Conservation (phyloP, 2,888 invertebrate genomes). For the Tupiocoris notatus region DNA sequence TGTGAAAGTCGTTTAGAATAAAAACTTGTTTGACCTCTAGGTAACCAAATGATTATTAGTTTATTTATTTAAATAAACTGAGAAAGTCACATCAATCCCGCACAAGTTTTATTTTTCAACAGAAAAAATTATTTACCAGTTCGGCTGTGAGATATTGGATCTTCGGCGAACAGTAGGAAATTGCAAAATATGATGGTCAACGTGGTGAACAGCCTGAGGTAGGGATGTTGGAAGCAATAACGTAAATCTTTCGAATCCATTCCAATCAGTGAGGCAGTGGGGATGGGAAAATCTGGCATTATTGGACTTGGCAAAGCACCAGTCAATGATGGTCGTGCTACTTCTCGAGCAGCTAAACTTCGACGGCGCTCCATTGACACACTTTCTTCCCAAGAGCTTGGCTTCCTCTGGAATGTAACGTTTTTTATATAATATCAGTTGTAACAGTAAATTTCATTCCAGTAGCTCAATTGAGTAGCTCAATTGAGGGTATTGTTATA, state of each 20-base stretch:
- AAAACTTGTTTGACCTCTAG: too few relatives aligned
- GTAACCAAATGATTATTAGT: neutral
- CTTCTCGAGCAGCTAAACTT: conserved; percentile 47
- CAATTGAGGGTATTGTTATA: too few relatives aligned
- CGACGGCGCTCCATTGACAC: conserved; percentile 47
- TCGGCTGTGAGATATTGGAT: conserved; percentile 57
- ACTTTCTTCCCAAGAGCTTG: conserved; percentile 49
- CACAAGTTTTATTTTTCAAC: neutral
- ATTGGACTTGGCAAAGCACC: neutral
- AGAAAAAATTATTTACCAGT: conserved; percentile 45
- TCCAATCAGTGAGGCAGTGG: conserved; percentile 26
- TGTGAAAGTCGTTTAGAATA: too few relatives aligned
- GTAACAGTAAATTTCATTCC: conserved; percentile 5
- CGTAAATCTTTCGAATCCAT: conserved; percentile 54
- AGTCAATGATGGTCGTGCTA: conserved; percentile 27
- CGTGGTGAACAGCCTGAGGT: conserved; percentile 55
- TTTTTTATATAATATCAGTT: neutral
- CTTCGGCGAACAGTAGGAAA: conserved; percentile 58
- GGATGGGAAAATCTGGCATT: neutral
- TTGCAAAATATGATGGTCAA: conserved; percentile 58
- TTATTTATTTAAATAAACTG: neutral
- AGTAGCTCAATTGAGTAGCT: too few relatives aligned
- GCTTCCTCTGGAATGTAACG: conserved; percentile 46
- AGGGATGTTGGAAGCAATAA: conserved; percentile 59
- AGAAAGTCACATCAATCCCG: neutral